A percentile compares a stretch with the other conserved stretches of the same genome.
phyloP scores from a whole-genome alignment of 2,797 vertebrate genomes.

The Molossus alvarezi region DNA sequence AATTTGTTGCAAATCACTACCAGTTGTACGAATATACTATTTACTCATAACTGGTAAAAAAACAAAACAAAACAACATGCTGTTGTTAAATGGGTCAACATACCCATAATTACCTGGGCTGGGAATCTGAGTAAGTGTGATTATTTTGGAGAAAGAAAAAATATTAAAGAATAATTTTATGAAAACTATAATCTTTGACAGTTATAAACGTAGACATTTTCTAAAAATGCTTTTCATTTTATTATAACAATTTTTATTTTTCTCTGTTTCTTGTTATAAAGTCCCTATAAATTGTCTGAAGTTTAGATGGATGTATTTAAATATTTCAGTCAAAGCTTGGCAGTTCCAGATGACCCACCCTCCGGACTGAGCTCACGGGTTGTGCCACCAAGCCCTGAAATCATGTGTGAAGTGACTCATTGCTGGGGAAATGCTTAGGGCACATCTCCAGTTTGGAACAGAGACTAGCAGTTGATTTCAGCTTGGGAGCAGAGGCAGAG shows the following conservation, averaged over 20 bases:
- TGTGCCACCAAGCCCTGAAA: conserved; percentile 35
- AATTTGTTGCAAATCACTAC: conserved; percentile 79
- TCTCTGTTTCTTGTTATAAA: conserved; percentile 60
- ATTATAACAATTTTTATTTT: conserved; percentile 65
- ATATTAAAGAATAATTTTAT: conserved; percentile 71
- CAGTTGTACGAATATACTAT: conserved; percentile 82
- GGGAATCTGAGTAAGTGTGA: conserved; percentile 52
- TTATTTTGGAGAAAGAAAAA: conserved; percentile 74
- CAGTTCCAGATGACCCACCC: conserved; percentile 41
- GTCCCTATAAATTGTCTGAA: conserved; percentile 54
- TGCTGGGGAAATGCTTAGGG: conserved; percentile 41
- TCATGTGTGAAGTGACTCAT: conserved; percentile 7
- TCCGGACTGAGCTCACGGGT: conserved; percentile 49
- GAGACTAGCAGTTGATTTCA: conserved; percentile 46
- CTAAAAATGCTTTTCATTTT: conserved; percentile 74
- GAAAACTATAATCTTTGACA: conserved; percentile 69
- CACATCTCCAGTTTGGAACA: conserved; percentile 27
- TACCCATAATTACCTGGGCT: conserved; percentile 64
- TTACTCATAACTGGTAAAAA: conserved; percentile 72
- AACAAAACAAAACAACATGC: background rate
- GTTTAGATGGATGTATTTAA: conserved; percentile 69
- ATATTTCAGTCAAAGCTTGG: conserved; percentile 56
- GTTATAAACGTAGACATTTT: conserved; percentile 69
- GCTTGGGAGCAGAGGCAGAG: background rate
- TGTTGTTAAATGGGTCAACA: conserved; percentile 72